Evolutionary conservation across 2,797 vertebrate species (phyloP), one percentile per base, ranked within the genome.

Genomic region (Cottoperca gobio): DNA sequence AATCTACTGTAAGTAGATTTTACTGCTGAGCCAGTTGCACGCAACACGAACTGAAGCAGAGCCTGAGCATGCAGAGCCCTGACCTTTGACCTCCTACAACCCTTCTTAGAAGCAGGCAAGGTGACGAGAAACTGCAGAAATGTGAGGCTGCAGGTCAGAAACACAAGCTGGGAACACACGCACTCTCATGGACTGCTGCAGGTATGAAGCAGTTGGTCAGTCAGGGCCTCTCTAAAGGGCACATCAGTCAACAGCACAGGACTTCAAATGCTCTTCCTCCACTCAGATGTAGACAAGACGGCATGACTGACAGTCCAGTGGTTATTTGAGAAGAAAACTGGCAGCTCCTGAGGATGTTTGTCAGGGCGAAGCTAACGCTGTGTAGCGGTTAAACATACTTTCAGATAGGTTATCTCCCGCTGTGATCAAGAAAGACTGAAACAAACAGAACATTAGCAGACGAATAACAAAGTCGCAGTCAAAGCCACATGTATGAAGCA

Each of bases 241-340:
- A 87, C 52, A 64, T 62, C 81, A 73, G 53, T 87, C 81, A 78
- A 23, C 19, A 23, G 55, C 10, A 39, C 50, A 0, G 21, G 63
- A 70, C 66, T 62, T 33, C 28, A 13, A 17, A 55, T 19, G 46
- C 43, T 31, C 57, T 45, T 79, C 64, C 49, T 62, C 13, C 4
- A 0, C 40, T 76, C 57, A 57, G 48, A 71, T 21, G 72, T 0
- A 28, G 35, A 57, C 16, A 49, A 24, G 0, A 43, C n/a, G 55
- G 61, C 54, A 84, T 45, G 60, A 46, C 50, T 77, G 26, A 24
- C 5, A 24, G 23, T 77, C 71, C 60, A 11, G 6, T 0, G 21
- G 62, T 72, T 82, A 85, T 83, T 89, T 84, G 85, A 58, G 64
- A 79, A 52, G 58, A 80, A 77, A 67, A 10, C 70, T 46, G 69